Percentiles rank a stretch among this genome's conserved stretches.
Conservation (phyloP, 2,888 invertebrate species). For the Nemoura dubitans region DNA sequence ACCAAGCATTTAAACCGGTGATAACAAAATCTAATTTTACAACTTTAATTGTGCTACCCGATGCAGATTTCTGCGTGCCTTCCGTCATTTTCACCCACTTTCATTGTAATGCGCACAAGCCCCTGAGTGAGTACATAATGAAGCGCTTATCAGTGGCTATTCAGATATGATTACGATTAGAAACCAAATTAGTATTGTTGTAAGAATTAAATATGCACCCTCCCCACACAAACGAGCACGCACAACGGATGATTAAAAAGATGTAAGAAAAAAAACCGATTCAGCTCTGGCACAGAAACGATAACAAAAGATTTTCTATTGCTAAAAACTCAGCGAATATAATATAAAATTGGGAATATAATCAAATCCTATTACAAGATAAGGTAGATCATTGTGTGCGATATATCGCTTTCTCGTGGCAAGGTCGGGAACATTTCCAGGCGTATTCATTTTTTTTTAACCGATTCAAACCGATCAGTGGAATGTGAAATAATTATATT, state of each 20-base stretch:
- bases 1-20: not conserved
- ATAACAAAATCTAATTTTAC: not conserved
- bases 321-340: not conserved
- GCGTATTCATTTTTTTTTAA: not conserved
- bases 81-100: not conserved
- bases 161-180: constrained; percentile 12
- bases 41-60: not conserved
- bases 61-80: not conserved
- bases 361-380: not conserved
- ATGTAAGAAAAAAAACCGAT: not conserved
- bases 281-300: not conserved
- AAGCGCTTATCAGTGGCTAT: not conserved
- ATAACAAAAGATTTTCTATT: not conserved
- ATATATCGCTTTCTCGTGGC: not conserved
- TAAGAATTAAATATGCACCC: constrained; percentile 12
- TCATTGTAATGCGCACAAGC: not conserved
- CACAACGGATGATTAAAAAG: not conserved
- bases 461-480: not conserved
- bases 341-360: not conserved
- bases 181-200: constrained; percentile 4
- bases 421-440: not conserved
- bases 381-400: not conserved
- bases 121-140: not conserved
- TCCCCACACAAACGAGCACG: not conserved
- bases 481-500: not conserved